Percentiles rank a stretch among this genome's conserved stretches.
phyloP scores from a whole-genome alignment of 2,797 vertebrate species.

The Tachyglossus aculeatus region DNA sequence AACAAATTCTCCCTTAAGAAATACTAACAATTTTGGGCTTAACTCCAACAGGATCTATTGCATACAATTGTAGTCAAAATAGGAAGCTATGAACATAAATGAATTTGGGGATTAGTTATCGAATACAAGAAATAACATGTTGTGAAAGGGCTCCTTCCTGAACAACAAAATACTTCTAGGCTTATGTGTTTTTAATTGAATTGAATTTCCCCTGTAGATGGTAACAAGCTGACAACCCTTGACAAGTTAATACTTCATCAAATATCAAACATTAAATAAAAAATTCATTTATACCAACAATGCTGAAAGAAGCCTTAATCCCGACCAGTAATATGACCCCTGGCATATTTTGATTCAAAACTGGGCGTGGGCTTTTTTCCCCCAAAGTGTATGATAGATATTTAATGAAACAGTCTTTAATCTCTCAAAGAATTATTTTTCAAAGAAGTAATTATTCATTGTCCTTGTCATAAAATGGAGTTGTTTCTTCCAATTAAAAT shows the following conservation, averaged over 20 bases:
- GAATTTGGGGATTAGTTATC: constrained; percentile 54
- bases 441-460: constrained; percentile 3
- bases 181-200: constrained; percentile 54
- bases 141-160: constrained; percentile 44
- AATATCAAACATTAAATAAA: constrained; percentile 43
- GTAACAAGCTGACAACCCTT: constrained; percentile 43
- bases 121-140: constrained; percentile 60
- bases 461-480: not conserved
- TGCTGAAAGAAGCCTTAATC: not conserved
- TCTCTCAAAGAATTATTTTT: not conserved
- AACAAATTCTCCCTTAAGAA: constrained; percentile 17
- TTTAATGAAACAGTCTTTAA: not conserved
- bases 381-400: not conserved
- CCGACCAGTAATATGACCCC: not conserved
- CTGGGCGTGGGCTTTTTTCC: constrained; percentile 2
- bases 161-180: constrained; percentile 53
- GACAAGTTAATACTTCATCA: constrained; percentile 49
- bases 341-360: not conserved
- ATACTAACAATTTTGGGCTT: constrained; percentile 26
- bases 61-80: constrained; percentile 16
- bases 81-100: constrained; percentile 50
- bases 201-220: constrained; percentile 45
- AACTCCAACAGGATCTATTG: constrained; percentile 45
- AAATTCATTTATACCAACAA: constrained; percentile 20
- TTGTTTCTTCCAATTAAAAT: too few species aligned